phyloP scores from a whole-genome alignment of 1,140 invertebrate species.

The Heliconius hermathena region DNA sequence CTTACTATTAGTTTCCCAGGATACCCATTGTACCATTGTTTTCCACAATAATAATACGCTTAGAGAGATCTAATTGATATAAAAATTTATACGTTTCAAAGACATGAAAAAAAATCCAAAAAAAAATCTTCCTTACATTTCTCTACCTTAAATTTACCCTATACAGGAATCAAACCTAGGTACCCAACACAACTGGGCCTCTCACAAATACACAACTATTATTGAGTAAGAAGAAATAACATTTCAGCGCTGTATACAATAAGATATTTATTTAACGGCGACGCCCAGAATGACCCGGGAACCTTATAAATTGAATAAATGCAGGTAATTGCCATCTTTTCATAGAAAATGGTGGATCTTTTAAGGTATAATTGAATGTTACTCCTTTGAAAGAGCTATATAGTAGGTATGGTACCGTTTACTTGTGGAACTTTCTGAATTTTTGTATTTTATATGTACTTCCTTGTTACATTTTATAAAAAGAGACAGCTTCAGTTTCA shows the following conservation, averaged over 20 bases:
- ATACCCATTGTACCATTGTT: too few species aligned
- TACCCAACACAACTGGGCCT: not conserved
- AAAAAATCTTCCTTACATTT: not conserved
- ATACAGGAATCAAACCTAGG: not conserved
- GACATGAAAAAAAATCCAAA: too few species aligned
- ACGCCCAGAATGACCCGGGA: not conserved
- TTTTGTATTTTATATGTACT: not conserved
- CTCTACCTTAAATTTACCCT: not conserved
- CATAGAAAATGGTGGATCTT: conserved; percentile 11
- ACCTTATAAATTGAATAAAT: conserved; percentile 21
- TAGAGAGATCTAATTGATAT: too few species aligned
- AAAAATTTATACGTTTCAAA: too few species aligned
- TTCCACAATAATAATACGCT: too few species aligned
- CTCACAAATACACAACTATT: not conserved
- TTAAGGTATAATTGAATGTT: conserved; percentile 14
- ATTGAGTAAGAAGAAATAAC: not conserved
- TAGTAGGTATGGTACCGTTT: not conserved
- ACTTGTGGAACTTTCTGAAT: not conserved
- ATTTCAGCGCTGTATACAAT: not conserved
- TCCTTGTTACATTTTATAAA: not conserved
- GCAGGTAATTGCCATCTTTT: conserved; percentile 19
- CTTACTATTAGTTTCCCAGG: too few species aligned
- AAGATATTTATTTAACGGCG: conserved; percentile 17
- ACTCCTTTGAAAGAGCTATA: not conserved
- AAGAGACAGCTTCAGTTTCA: too few species aligned